These are phyloP conservation scores for Naja naja DNA, from an alignment of 2,113 vertebrate genomes.

Conservation along the genomic window DNA sequence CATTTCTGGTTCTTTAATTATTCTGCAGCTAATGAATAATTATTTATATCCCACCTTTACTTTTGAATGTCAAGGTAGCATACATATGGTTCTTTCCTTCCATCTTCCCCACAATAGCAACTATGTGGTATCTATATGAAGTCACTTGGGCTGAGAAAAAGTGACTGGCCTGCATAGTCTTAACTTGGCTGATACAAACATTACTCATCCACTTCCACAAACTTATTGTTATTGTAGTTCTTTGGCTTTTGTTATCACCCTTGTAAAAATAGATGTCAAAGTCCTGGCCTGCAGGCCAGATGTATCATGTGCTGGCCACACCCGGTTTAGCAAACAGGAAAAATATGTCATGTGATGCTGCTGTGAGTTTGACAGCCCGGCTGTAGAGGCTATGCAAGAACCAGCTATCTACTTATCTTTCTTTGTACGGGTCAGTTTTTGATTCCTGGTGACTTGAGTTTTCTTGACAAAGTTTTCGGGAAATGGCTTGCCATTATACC, in stretches of 20 bases:
- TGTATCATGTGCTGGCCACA: too few relatives aligned
- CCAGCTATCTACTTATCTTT: neutral
- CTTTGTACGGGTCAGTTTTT: neutral
- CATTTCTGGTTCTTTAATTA: neutral
- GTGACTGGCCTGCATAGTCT: neutral
- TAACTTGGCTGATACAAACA: neutral
- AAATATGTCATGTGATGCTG: too few relatives aligned
- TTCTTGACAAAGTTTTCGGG: neutral
- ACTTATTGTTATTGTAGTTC: neutral
- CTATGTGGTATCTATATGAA: neutral
- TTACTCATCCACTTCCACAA: neutral
- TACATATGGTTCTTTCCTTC: neutral
- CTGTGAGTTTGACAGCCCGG: too few relatives aligned
- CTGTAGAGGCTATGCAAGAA: neutral
- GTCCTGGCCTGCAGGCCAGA: too few relatives aligned
- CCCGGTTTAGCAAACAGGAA: too few relatives aligned
- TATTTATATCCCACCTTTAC: neutral
- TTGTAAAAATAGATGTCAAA: neutral
- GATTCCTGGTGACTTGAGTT: neutral
- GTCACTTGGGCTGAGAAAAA: neutral
- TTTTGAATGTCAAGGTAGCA: neutral
- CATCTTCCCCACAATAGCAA: neutral
- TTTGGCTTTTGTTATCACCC: neutral
- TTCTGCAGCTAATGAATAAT: neutral
- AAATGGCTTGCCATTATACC: neutral